phyloP scores from a whole-genome alignment of 2,888 invertebrate species.

The Sphaerophoria taeniata region DNA sequence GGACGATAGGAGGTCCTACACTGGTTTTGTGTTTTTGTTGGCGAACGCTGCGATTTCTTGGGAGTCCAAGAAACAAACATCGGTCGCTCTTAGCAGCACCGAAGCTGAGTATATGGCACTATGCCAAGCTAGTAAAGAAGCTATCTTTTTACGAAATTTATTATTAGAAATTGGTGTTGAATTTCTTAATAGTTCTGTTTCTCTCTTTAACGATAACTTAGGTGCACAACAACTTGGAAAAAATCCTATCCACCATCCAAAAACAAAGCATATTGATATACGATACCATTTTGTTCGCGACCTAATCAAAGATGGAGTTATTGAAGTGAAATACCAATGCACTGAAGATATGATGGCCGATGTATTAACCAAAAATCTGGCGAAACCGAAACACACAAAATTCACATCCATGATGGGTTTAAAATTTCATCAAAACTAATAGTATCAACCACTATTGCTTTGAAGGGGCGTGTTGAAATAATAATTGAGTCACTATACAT shows the following conservation, averaged over 20 bases:
- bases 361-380: constrained; percentile 7
- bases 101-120: too few species aligned
- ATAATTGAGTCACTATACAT: too few species aligned
- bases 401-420: constrained; percentile 12
- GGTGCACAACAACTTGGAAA: constrained; percentile 34
- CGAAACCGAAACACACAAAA: constrained; percentile 4
- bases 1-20: constrained; percentile 38
- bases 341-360: constrained; percentile 4
- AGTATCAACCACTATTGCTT: too few species aligned
- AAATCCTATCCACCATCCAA: constrained; percentile 17
- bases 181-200: too few species aligned
- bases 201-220: constrained; percentile 17
- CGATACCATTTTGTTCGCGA: neutral
- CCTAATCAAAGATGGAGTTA: neutral
- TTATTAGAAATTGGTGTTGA: neutral
- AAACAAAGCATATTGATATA: constrained; percentile 23
- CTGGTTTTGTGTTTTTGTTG: constrained; percentile 20
- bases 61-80: constrained; percentile 43
- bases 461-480: too few species aligned
- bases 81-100: constrained; percentile 51
- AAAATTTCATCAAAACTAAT: neutral
- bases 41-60: constrained; percentile 32
- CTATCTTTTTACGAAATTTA: constrained; percentile 30
- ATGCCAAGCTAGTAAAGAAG: neutral
- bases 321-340: neutral